These are phyloP conservation scores for Melanotaenia parkinsoni DNA, from an alignment of 2,797 vertebrate genomes.

Conservation along the genomic window DNA sequence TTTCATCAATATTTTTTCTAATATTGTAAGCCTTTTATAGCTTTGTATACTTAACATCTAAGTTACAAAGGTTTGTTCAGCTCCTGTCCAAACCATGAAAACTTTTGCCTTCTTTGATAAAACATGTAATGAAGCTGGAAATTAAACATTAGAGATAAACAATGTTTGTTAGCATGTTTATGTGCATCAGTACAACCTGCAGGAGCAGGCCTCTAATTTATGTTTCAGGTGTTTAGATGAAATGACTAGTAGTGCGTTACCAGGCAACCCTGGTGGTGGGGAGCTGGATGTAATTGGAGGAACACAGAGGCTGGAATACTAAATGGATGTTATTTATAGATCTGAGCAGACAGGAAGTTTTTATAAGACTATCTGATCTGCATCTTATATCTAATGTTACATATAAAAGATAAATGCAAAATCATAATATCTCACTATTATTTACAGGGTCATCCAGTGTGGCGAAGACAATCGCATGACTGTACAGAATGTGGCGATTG, in stretches of 20 bases:
- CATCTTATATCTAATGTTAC: background rate
- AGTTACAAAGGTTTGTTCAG: no score
- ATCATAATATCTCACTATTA: background rate
- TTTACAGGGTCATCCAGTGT: slow-evolving; percentile 85
- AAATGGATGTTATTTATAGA: no score
- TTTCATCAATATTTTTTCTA: no score
- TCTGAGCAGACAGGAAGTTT: background rate
- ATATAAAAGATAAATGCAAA: background rate
- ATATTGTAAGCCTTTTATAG: background rate
- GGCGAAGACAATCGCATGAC: slow-evolving; percentile 94
- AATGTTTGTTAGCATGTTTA: background rate
- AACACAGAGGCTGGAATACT: no score
- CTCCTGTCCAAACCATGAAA: no score
- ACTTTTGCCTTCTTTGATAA: background rate
- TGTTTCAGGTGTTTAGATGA: no score
- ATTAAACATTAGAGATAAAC: background rate
- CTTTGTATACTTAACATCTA: no score
- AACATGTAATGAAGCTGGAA: background rate
- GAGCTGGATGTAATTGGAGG: no score
- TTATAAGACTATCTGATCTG: background rate
- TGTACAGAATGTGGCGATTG: slow-evolving; percentile 92
- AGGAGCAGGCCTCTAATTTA: background rate
- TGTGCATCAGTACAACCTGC: background rate
- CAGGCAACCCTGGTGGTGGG: background rate
- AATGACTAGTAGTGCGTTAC: no score